Base-by-base conservation (phyloP, 2,888 invertebrate species). In the Pristionchus maxplancki region DNA sequence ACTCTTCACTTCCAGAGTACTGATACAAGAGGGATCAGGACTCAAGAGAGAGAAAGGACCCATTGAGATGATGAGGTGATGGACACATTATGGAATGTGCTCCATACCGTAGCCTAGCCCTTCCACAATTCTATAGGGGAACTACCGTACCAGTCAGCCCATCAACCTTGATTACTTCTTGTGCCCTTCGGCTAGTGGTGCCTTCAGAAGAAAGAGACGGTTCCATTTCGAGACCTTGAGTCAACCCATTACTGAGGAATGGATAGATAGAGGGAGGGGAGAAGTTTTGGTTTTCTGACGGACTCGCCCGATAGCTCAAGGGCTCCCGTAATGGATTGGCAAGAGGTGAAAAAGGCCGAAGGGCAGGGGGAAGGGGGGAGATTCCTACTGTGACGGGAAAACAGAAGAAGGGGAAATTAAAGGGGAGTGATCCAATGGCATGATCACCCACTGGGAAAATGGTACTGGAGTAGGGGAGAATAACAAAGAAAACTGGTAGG, bases 301-400 rank as follows among this genome's bases (percentile, higher is more conserved):
- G 37, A 24, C 71, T 71, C 71, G 37, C 58, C n/a, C n/a, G 20
- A 71, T 71, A 20, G 71, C 71, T 71, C 71, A 71, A 78, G 78
- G 40, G 78, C 78, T 28, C 78, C 44, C 40, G 40, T 78, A 48
- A 78, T 78, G 78, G 78, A 71, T 71, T 71, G 78, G 48, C n/a
- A 78, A 83, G 53, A 83, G 58, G 82, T 50, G 58, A 50, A 83
- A 83, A 83, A 53, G 81, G 81, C 81, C 81, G 81, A 81, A 81
- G 82, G 82, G 82, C 82, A 83, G 1, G 53, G 82, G 37, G 78
- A 78, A 48, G 48, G 44, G 40, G 78, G 34, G 82, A n/a, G 28
- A 40, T 34, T 53, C 82, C 53, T 34, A 53, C 34, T 53, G 58
- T 83, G 53, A 53, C 53, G 31, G 53, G 58, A 83, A 83, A 83